Evolutionary conservation across 2,888 invertebrate species (phyloP).

Genomic region (Phengaris alcon): DNA sequence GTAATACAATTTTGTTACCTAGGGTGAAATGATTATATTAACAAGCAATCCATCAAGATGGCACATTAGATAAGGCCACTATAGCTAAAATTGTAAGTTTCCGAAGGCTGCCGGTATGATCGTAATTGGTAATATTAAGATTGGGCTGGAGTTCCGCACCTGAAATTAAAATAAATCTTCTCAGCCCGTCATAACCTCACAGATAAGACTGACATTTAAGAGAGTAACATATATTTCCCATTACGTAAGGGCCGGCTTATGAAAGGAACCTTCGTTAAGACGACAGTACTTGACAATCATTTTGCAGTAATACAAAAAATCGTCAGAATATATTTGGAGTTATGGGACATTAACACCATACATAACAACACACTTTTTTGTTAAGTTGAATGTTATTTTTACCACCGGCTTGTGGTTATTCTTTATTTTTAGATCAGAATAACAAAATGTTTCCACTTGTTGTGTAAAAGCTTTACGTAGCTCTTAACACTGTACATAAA

Average conservation of each 20-base stretch:
- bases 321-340: constrained; percentile 4
- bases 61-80: constrained; percentile 41
- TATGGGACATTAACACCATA: constrained; percentile 21
- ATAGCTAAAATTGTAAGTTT: constrained; percentile 46
- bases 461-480: constrained; percentile 3
- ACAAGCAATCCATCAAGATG: constrained; percentile 40
- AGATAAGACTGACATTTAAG: constrained; percentile 33
- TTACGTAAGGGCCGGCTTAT: constrained; percentile 17
- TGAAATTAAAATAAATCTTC: constrained; percentile 49
- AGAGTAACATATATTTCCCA: constrained; percentile 21
- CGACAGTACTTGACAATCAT: not conserved
- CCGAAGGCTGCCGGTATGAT: constrained; percentile 45
- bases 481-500: constrained; percentile 20
- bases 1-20: not conserved
- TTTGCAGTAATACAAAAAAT: not conserved
- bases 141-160: constrained; percentile 44
- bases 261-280: not conserved
- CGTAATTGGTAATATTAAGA: constrained; percentile 52
- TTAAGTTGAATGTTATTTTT: constrained; percentile 22
- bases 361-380: constrained; percentile 11
- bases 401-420: not conserved
- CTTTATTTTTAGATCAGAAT: constrained; percentile 18
- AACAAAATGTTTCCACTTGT: constrained; percentile 28
- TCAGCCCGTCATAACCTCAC: constrained; percentile 41
- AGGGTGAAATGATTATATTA: constrained; percentile 8